Evolutionary conservation across 2,113 vertebrate genomes (phyloP).

Genomic region (Siniperca knerii): DNA sequence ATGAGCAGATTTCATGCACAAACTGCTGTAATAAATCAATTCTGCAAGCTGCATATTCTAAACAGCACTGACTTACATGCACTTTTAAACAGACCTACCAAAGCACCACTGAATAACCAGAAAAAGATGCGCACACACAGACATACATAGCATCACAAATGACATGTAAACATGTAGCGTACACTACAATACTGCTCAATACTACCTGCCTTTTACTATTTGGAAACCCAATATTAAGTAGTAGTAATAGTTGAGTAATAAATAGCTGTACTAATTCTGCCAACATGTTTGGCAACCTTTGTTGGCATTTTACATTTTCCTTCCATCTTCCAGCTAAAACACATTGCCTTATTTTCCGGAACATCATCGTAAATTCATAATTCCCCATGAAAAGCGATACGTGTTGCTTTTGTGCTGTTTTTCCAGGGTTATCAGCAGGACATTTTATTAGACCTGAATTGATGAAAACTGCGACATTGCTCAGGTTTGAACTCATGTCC

Average conservation of each 20-base stretch:
- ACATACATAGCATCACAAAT: not conserved
- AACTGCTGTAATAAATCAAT: conserved; percentile 45
- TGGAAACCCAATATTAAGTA: not conserved
- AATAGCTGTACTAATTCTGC: conserved; percentile 3
- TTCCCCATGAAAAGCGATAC: not conserved
- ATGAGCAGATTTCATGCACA: conserved; percentile 60
- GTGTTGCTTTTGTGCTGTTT: not conserved
- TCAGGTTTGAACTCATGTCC: conserved; percentile 5
- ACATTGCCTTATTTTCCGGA: not conserved
- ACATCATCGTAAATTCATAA: not conserved
- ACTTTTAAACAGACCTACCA: not conserved
- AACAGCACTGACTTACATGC: not conserved
- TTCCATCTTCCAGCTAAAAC: conserved; percentile 33
- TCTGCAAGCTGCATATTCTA: conserved; percentile 29
- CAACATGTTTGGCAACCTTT: not conserved
- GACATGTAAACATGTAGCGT: not conserved
- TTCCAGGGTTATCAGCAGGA: not conserved
- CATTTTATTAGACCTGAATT: not conserved
- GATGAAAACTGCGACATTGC: not conserved
- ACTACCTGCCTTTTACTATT: not conserved
- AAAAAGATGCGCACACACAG: not conserved
- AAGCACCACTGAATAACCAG: not conserved
- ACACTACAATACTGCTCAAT: not conserved
- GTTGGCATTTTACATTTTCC: not conserved
- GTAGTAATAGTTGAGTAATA: not conserved